Evolutionary conservation across 2,888 invertebrate genomes (phyloP).

Genomic region (Torymus aiolomorphi): DNA sequence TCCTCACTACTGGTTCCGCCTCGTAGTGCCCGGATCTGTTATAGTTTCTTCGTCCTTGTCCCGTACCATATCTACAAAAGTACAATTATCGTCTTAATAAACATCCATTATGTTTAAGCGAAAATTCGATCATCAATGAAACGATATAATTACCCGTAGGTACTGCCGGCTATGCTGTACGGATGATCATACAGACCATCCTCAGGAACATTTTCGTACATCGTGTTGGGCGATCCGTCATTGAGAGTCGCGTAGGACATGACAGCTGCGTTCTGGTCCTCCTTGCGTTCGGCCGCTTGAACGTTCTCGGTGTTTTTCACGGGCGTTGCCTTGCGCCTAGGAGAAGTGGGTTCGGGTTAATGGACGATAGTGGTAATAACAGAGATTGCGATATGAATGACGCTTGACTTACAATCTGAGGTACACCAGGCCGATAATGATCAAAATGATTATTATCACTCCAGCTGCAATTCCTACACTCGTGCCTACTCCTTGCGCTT

Average conservation of each 20-base stretch:
- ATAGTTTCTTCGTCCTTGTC: slow-evolving; percentile 70
- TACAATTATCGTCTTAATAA: not conserved
- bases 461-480: slow-evolving; percentile 91
- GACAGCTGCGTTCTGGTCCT: slow-evolving; percentile 90
- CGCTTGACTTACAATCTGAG: slow-evolving; percentile 84
- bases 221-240: slow-evolving; percentile 79
- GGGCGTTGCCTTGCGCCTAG: slow-evolving; percentile 87
- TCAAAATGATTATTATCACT: slow-evolving; percentile 86
- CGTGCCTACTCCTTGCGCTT: slow-evolving; percentile 86
- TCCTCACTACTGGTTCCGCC: slow-evolving; percentile 81
- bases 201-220: slow-evolving; percentile 76
- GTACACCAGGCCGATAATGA: slow-evolving; percentile 88
- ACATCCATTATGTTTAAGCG: no score
- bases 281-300: slow-evolving; percentile 90
- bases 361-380: no score
- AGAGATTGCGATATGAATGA: not conserved
- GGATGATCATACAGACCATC: slow-evolving; percentile 76
- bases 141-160: slow-evolving; percentile 68
- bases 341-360: no score
- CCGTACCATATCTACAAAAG: slow-evolving; percentile 66
- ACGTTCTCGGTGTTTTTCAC: slow-evolving; percentile 93
- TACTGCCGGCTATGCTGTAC: slow-evolving; percentile 70
- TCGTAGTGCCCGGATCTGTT: slow-evolving; percentile 77
- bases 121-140: no score
- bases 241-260: slow-evolving; percentile 92